A percentile compares a stretch with the other conserved stretches of the same genome.
These are phyloP conservation scores for Isichthys henryi DNA, from an alignment of 2,113 vertebrate species.

Conservation along the genomic window DNA sequence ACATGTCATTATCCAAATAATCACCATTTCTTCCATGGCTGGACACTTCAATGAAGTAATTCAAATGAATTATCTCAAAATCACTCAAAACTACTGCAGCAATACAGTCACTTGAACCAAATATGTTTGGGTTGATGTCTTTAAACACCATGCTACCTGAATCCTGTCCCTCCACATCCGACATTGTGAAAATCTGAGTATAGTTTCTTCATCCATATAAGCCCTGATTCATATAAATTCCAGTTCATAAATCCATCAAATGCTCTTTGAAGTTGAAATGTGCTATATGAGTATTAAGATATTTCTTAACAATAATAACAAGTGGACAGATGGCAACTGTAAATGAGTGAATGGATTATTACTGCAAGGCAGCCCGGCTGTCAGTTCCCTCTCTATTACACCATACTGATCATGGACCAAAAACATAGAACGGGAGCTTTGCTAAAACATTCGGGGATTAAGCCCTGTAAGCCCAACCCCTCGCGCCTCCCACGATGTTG, in stretches of 20 bases:
- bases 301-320: background rate
- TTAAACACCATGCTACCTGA: background rate
- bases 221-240: background rate
- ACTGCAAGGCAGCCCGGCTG: conserved; percentile 1
- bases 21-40: background rate
- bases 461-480: background rate
- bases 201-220: background rate
- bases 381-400: background rate
- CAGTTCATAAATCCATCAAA: background rate
- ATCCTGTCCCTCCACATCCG: background rate
- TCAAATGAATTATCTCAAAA: background rate
- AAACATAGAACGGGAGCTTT: background rate
- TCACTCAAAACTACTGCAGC: background rate
- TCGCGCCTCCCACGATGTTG: background rate
- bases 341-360: conserved; percentile 5
- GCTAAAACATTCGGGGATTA: background rate
- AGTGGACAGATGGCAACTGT: background rate
- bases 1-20: background rate
- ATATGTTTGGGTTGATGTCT: background rate
- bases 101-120: background rate
- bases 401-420: background rate
- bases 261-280: background rate
- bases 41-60: background rate
- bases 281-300: background rate
- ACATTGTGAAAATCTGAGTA: background rate